These are phyloP conservation scores for Heteractis magnifica DNA, from an alignment of 92 coral and sea anemone genomes.

Conservation along the genomic window DNA sequence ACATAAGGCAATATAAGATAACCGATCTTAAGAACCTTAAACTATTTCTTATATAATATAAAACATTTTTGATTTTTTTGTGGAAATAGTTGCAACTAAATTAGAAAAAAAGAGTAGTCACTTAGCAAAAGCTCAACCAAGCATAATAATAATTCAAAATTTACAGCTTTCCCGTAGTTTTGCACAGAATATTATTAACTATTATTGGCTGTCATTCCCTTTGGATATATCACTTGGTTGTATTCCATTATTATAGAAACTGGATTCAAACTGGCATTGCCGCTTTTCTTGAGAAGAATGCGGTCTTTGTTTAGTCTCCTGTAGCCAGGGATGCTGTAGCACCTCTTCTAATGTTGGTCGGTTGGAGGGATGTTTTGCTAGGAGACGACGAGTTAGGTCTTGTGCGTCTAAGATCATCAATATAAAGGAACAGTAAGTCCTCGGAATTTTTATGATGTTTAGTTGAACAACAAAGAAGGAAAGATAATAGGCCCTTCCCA, in stretches of 20 bases:
- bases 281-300: constrained; percentile 43
- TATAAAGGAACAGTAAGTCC: not conserved
- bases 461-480: not conserved
- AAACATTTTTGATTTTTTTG: too few relatives aligned
- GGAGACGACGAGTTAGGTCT: constrained; percentile 68
- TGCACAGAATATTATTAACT: not conserved
- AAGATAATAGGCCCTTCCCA: too few relatives aligned
- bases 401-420: constrained; percentile 61
- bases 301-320: constrained; percentile 44
- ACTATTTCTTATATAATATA: too few relatives aligned
- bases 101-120: too few relatives aligned
- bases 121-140: too few relatives aligned
- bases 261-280: constrained; percentile 25
- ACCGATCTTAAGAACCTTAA: too few relatives aligned
- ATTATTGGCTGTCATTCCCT: constrained; percentile 27
- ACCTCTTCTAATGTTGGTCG: constrained; percentile 80
- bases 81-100: too few relatives aligned
- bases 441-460: not conserved
- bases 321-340: constrained; percentile 86
- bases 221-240: not conserved
- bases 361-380: constrained; percentile 81
- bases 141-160: not conserved
- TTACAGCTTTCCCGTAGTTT: constrained; percentile 2
- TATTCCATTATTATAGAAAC: constrained; percentile 26
- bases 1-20: too few relatives aligned